Percentiles rank a stretch among this genome's conserved stretches.
Conservation (phyloP, 1,140 invertebrate species). For the Euwallacea similis region DNA sequence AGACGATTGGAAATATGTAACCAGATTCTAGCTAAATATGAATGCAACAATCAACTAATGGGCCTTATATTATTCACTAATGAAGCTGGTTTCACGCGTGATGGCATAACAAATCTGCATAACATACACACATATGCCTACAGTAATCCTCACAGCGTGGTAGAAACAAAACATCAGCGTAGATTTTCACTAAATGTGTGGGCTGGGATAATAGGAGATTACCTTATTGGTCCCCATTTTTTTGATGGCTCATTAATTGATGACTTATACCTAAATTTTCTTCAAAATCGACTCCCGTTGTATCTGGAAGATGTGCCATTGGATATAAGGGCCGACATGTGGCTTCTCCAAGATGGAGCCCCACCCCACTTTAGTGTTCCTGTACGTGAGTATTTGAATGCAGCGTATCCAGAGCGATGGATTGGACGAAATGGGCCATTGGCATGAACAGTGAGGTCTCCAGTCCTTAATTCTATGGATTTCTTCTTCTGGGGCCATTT, state of each 20-base stretch:
- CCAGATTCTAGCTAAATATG: conserved; percentile 9
- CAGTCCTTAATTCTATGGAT: no score
- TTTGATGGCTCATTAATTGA: conserved; percentile 8
- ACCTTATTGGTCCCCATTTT: no score
- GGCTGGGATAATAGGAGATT: conserved; percentile 14
- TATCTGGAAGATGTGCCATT: conserved; percentile 13
- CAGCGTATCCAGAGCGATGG: no score
- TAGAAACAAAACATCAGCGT: conserved; percentile 16
- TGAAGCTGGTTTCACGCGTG: conserved; percentile 11
- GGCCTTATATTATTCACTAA: conserved; percentile 12
- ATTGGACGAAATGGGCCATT: conserved; percentile 12
- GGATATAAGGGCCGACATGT: no score
- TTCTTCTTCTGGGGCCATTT: no score
- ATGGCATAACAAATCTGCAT: conserved; percentile 14
- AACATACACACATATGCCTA: conserved; percentile 12
- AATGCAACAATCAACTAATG: not conserved
- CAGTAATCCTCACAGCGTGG: not conserved
- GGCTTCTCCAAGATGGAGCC: no score
- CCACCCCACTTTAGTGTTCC: no score
- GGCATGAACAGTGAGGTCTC: not conserved
- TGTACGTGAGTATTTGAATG: no score
- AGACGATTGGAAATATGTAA: conserved; percentile 11
- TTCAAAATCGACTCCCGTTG: conserved; percentile 11
- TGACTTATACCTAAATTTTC: conserved; percentile 6
- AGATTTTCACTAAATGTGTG: conserved; percentile 21